phyloP scores from a whole-genome alignment of 2,113 vertebrate species.

The Gila orcuttii region DNA sequence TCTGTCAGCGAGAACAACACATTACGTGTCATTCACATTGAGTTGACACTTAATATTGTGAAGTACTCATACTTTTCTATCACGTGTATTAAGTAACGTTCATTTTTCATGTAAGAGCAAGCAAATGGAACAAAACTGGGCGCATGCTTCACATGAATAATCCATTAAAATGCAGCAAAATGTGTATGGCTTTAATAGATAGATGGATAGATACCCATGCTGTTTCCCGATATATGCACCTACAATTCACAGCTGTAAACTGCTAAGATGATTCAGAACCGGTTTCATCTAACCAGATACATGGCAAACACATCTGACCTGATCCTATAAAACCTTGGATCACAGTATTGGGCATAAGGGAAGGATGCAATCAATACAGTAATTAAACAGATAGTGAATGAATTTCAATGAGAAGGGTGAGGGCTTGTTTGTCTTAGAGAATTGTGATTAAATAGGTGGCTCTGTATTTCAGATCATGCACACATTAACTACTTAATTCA shows the following conservation, averaged over 20 bases:
- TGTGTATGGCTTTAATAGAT: not conserved
- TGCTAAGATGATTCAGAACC: not conserved
- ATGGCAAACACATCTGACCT: conserved; percentile 10
- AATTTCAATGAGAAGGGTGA: not conserved
- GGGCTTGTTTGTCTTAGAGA: conserved; percentile 12
- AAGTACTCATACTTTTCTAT: not conserved
- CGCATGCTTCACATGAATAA: conserved; percentile 16
- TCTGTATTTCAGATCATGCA: not conserved
- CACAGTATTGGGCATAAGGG: not conserved
- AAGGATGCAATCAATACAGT: conserved; percentile 1
- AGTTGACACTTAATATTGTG: not conserved
- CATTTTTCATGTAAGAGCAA: not conserved
- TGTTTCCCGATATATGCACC: not conserved
- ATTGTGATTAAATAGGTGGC: not conserved
- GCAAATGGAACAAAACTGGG: not conserved
- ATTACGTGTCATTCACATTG: not conserved
- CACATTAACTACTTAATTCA: not conserved
- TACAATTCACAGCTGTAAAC: conserved; percentile 12
- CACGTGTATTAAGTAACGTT: not conserved
- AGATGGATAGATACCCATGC: not conserved
- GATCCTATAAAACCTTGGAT: not conserved
- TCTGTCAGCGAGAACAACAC: conserved; percentile 5
- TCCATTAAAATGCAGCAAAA: conserved; percentile 13
- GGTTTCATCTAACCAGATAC: not conserved
- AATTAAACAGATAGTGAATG: not conserved